Conservation (phyloP, 2,113 vertebrate genomes). For the Saguinus imperator region DNA sequence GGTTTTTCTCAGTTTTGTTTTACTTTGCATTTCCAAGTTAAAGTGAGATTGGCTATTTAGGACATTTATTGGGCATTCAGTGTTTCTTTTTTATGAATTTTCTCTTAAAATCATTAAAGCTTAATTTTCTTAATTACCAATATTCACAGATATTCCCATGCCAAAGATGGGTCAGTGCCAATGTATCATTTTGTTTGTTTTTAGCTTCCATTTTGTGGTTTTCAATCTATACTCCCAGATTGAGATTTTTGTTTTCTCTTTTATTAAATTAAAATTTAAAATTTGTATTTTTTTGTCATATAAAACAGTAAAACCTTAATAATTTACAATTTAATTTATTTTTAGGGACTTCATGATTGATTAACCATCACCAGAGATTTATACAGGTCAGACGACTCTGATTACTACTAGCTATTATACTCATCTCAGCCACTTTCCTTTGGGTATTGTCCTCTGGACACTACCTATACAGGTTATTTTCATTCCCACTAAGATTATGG, state of each 20-base stretch:
- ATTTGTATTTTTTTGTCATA: background rate
- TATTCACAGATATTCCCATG: background rate
- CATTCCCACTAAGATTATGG: background rate
- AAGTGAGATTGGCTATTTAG: background rate
- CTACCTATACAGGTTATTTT: background rate
- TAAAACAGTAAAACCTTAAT: background rate
- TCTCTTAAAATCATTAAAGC: background rate
- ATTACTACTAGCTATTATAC: background rate
- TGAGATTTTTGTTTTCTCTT: background rate
- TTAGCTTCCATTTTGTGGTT: background rate
- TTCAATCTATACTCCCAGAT: background rate
- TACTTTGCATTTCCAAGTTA: background rate
- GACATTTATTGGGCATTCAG: background rate
- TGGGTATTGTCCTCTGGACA: background rate
- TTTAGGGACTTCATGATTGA: background rate
- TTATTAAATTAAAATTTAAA: background rate
- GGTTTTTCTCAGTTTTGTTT: background rate
- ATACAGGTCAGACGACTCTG: background rate
- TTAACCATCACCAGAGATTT: background rate
- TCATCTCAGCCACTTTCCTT: background rate
- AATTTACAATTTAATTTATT: constrained; percentile 12
- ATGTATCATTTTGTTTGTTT: background rate
- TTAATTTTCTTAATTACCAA: background rate
- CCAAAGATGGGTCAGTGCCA: background rate
- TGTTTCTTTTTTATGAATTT: background rate